Percentiles rank a stretch among this genome's conserved stretches.
phyloP scores from a whole-genome alignment of 2,113 vertebrate species.

The Lophochroa leadbeateri region DNA sequence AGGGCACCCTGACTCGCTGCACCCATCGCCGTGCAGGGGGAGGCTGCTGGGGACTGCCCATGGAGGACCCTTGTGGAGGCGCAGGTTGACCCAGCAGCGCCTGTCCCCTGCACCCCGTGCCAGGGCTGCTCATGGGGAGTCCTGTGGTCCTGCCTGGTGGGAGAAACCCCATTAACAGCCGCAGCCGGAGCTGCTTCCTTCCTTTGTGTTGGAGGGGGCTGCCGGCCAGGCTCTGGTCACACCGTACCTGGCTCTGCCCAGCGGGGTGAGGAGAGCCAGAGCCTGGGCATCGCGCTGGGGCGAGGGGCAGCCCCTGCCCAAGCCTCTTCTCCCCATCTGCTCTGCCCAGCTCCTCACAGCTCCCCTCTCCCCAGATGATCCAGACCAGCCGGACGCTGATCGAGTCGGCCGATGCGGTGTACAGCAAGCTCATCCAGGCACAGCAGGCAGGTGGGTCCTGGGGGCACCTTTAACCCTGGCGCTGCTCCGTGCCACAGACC shows the following conservation, averaged over 20 bases:
- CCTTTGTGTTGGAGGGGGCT: not conserved
- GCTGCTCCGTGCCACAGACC: not conserved
- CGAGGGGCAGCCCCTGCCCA: not conserved
- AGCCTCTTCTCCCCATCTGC: not conserved
- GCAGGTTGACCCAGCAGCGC: not conserved
- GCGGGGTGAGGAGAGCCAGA: not conserved
- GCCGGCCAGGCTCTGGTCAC: not conserved
- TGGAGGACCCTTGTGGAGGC: not conserved
- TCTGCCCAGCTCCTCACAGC: not conserved
- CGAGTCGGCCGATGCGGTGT: conserved; percentile 85
- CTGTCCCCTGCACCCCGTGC: not conserved
- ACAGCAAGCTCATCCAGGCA: conserved; percentile 87
- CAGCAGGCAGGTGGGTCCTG: conserved; percentile 82
- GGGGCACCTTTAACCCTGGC: accelerated
- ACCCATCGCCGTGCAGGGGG: accelerated
- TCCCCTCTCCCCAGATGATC: conserved; percentile 80
- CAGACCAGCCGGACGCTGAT: conserved; percentile 91
- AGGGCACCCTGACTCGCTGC: accelerated
- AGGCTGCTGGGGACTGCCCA: not conserved
- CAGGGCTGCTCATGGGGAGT: not conserved
- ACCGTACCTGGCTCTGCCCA: not conserved
- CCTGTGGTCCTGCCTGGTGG: not conserved
- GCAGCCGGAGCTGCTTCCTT: not conserved
- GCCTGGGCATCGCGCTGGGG: accelerated
- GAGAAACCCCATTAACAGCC: not conserved